A percentile compares a stretch with the other conserved stretches of the same genome.
These are phyloP conservation scores for Coregonus sp. DNA, from an alignment of 2,797 vertebrate genomes.

Conservation along the genomic window DNA sequence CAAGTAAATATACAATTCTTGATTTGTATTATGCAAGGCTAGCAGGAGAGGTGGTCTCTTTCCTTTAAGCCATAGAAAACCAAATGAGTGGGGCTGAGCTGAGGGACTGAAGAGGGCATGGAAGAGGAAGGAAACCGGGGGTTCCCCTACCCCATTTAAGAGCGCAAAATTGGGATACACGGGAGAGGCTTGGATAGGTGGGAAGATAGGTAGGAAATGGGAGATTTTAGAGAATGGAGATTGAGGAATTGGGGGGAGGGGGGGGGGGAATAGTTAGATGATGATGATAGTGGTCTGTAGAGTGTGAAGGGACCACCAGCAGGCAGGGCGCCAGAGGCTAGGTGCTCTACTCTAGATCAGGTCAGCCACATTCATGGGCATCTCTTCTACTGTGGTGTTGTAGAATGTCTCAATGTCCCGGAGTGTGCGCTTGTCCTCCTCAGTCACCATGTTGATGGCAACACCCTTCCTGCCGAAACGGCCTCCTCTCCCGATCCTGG, in stretches of 20 bases:
- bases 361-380: constrained; percentile 94
- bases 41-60: not conserved
- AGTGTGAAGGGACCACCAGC: not conserved
- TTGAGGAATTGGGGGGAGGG: no score
- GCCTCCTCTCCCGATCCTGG: constrained; percentile 88
- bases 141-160: constrained; percentile 4
- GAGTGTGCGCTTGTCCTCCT: constrained; percentile 90
- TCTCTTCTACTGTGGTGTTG: constrained; percentile 93
- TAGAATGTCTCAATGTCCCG: constrained; percentile 94
- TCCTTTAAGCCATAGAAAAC: not conserved
- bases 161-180: constrained; percentile 8
- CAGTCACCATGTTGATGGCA: constrained; percentile 92
- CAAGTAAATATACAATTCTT: constrained; percentile 5
- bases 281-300: not conserved
- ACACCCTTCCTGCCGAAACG: constrained; percentile 92
- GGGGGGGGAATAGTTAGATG: not conserved
- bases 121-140: not conserved
- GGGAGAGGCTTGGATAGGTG: constrained; percentile 7
- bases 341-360: constrained; percentile 78
- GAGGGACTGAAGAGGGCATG: constrained; percentile 1
- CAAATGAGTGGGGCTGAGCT: not conserved
- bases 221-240: not conserved
- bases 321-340: constrained; percentile 20
- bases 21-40: constrained; percentile 5
- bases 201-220: not conserved